A percentile compares a stretch with the other conserved stretches of the same genome.
phyloP scores from a whole-genome alignment of 2,888 invertebrate genomes.

The Oscheius sp. region DNA sequence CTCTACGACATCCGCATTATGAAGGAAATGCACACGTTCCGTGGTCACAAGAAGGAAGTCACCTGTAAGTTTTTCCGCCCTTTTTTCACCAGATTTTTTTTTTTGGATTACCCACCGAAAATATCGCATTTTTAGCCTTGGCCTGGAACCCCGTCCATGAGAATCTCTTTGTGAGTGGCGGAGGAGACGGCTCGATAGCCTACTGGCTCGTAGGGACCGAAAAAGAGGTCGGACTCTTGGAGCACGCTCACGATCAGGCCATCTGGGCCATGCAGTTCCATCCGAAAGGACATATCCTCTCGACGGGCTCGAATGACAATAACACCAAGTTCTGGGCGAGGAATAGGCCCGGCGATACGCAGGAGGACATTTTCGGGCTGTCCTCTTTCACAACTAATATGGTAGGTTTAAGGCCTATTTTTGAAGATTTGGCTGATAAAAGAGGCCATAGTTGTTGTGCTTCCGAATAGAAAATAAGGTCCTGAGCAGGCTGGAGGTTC shows the following conservation, averaged over 20 bases:
- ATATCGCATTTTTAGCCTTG: conserved; percentile 73
- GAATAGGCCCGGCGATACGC: conserved; percentile 95
- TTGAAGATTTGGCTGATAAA: not conserved
- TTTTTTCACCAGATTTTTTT: not conserved
- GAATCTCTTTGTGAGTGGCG: conserved; percentile 94
- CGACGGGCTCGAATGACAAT: conserved; percentile 98
- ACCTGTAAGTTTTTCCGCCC: conserved; percentile 73
- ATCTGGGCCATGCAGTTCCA: conserved; percentile 99
- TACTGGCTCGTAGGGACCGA: conserved; percentile 94
- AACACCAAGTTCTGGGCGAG: conserved; percentile 98
- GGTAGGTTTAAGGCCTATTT: conserved; percentile 23
- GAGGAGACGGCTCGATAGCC: conserved; percentile 96
- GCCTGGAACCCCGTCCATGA: conserved; percentile 99
- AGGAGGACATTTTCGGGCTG: conserved; percentile 92
- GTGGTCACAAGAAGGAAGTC: conserved; percentile 99
- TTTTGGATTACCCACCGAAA: not conserved
- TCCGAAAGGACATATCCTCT: conserved; percentile 96
- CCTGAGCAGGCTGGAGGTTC: too few species aligned
- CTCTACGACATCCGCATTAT: conserved; percentile 96
- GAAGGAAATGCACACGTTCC: conserved; percentile 93
- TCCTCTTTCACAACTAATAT: conserved; percentile 49
- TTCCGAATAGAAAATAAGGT: too few species aligned
- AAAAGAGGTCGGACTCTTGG: conserved; percentile 91
- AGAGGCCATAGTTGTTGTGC: too few species aligned
- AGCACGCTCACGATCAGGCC: conserved; percentile 90